Evolutionary conservation across 2,113 vertebrate species (phyloP).

Genomic region (Peromyscus californicus): DNA sequence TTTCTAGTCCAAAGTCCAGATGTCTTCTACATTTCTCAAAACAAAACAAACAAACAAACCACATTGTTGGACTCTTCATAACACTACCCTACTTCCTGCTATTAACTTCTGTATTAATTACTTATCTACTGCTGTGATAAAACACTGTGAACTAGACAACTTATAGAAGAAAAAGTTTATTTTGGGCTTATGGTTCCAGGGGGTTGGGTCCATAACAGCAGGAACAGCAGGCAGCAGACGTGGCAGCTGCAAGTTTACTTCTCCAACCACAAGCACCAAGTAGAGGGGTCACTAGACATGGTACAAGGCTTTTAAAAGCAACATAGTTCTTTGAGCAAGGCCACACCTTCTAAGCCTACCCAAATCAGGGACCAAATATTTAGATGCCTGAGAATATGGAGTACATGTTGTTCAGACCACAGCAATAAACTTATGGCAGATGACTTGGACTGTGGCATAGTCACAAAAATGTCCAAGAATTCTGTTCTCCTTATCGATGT

Average conservation of each 20-base stretch:
- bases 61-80: neutral
- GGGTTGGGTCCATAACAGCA: neutral
- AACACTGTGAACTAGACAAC: neutral
- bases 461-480: neutral
- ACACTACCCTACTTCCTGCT: neutral
- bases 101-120: neutral
- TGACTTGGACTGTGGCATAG: neutral
- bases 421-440: neutral
- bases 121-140: neutral
- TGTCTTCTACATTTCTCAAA: neutral
- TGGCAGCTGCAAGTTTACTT: neutral
- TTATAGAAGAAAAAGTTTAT: neutral
- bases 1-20: neutral
- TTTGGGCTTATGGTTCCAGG: neutral
- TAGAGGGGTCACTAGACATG: neutral
- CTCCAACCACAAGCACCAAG: neutral
- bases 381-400: neutral
- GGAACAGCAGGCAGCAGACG: neutral
- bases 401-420: neutral
- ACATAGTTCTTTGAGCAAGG: neutral
- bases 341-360: neutral
- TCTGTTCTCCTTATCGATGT: conserved; percentile 17
- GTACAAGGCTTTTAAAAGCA: neutral
- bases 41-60: neutral
- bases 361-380: neutral